A percentile compares a stretch with the other conserved stretches of the same genome.
Evolutionary conservation across 2,888 invertebrate species (phyloP).

Genomic region (Drosophila cognata): DNA sequence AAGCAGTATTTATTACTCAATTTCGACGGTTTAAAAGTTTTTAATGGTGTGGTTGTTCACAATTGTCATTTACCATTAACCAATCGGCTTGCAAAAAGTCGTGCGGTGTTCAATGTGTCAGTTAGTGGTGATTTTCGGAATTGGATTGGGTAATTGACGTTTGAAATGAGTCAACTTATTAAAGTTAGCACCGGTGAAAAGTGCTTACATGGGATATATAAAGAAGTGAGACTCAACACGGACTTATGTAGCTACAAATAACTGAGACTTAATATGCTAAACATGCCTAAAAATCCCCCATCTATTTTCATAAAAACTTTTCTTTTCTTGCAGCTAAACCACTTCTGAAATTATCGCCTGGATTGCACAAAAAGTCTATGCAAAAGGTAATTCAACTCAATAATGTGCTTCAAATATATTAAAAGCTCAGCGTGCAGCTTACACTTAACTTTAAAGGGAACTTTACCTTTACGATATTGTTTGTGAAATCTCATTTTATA

Average conservation of each 20-base stretch:
- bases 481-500: conserved; percentile 19
- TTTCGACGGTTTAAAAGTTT: conserved; percentile 25
- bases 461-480: conserved; percentile 12
- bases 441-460: not conserved
- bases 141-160: conserved; percentile 43
- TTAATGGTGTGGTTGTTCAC: conserved; percentile 10
- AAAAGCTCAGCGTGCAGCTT: not conserved
- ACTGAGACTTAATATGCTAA: not conserved
- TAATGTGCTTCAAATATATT: not conserved
- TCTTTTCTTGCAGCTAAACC: conserved; percentile 33
- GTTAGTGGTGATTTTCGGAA: conserved; percentile 36
- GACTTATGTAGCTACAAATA: not conserved
- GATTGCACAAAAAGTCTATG: not conserved
- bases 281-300: not conserved
- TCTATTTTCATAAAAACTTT: not conserved
- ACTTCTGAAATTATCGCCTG: conserved; percentile 16
- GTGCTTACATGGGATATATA: not conserved
- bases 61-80: conserved; percentile 56
- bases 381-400: conserved; percentile 31
- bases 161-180: conserved; percentile 30
- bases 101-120: conserved; percentile 57
- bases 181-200: conserved; percentile 11
- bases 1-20: conserved; percentile 36
- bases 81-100: conserved; percentile 54
- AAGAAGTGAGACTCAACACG: not conserved